Conservation (phyloP, 2,888 invertebrate genomes). For the Dugesia japonica region DNA sequence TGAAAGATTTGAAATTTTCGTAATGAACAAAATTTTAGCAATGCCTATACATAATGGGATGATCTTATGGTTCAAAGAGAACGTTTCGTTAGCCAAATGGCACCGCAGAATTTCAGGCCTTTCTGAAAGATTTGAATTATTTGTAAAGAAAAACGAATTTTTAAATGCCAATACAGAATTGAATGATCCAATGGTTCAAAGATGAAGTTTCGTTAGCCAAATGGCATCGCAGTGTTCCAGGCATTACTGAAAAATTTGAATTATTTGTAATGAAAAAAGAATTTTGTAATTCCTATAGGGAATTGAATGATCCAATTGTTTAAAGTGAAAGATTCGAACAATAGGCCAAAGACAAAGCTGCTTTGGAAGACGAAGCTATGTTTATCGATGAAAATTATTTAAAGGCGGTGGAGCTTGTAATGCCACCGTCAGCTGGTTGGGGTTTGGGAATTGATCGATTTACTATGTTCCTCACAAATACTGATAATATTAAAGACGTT, state of each 20-base stretch:
- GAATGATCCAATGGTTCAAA: constrained; percentile 84
- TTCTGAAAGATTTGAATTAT: constrained; percentile 88
- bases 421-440: constrained; percentile 96
- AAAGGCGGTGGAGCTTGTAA: constrained; percentile 84
- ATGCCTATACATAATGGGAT: too few species aligned
- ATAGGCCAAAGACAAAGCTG: constrained; percentile 86
- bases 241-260: constrained; percentile 88
- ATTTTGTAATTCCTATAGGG: constrained; percentile 94
- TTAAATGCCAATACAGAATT: constrained; percentile 98
- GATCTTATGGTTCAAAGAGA: too few species aligned
- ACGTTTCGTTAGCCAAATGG: constrained; percentile 90
- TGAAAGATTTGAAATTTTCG: constrained; percentile 86
- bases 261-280: constrained; percentile 89
- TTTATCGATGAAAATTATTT: constrained; percentile 90
- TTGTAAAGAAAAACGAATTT: constrained; percentile 86
- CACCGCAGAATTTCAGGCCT: constrained; percentile 70
- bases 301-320: constrained; percentile 86
- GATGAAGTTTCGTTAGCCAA: constrained; percentile 88
- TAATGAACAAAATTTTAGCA: too few species aligned
- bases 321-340: constrained; percentile 84
- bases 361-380: constrained; percentile 96
- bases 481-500: constrained; percentile 97
- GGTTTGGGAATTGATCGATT: constrained; percentile 91
- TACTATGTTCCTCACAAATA: constrained; percentile 91
- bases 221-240: constrained; percentile 70